Evolutionary conservation across 2,888 invertebrate species (phyloP).

Genomic region (Molanna angustata): DNA sequence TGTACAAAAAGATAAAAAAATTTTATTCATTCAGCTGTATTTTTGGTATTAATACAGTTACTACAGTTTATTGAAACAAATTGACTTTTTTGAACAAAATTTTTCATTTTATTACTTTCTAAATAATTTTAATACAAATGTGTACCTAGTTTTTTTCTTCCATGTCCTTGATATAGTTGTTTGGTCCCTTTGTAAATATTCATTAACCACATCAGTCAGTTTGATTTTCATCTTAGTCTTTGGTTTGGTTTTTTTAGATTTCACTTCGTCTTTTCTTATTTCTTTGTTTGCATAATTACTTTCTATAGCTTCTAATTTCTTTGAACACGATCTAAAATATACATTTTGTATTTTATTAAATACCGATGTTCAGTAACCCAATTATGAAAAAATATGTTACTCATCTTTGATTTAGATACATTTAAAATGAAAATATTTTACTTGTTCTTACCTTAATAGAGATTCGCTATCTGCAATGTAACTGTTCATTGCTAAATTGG

Average conservation of each 20-base stretch:
- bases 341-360: no score
- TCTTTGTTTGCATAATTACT: slow-evolving; percentile 38
- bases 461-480: slow-evolving; percentile 58
- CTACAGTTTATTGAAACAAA: no score
- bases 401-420: neutral
- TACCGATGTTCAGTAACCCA: no score
- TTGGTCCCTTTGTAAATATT: slow-evolving; percentile 38
- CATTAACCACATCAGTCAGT: slow-evolving; percentile 47
- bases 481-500: slow-evolving; percentile 55
- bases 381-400: neutral
- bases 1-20: no score
- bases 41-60: no score
- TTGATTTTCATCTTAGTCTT: slow-evolving; percentile 49
- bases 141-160: slow-evolving; percentile 53
- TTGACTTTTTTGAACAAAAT: no score
- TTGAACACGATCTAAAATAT: slow-evolving; percentile 59
- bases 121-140: no score
- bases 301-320: slow-evolving; percentile 58
- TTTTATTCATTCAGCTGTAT: no score
- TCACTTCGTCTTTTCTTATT: slow-evolving; percentile 44
- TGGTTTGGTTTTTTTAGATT: slow-evolving; percentile 48
- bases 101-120: no score
- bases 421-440: slow-evolving; percentile 6
- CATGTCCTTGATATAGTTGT: slow-evolving; percentile 44
- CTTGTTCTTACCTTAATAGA: slow-evolving; percentile 50